Conservation (phyloP, 1,140 invertebrate species). For the Sitophilus oryzae region DNA sequence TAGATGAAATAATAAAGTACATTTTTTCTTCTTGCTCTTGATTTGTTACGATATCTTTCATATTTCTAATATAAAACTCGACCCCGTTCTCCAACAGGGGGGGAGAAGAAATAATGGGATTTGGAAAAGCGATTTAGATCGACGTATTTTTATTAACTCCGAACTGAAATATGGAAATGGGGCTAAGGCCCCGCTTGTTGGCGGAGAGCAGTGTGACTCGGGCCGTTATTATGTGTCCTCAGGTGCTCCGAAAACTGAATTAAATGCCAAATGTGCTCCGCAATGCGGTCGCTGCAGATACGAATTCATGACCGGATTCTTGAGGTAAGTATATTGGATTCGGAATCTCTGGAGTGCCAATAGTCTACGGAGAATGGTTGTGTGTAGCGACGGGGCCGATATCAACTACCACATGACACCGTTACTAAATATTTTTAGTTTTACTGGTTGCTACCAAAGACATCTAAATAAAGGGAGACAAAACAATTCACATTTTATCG, state of each 20-base stretch:
- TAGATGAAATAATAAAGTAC: too few relatives aligned
- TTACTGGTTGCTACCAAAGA: too few relatives aligned
- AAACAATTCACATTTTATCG: too few relatives aligned
- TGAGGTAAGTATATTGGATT: conserved; percentile 10
- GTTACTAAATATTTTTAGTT: too few relatives aligned
- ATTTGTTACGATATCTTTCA: conserved; percentile 10
- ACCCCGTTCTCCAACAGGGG: not conserved
- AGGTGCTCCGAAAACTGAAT: conserved; percentile 24
- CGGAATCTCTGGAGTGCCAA: conserved; percentile 11
- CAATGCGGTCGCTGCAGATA: conserved; percentile 25
- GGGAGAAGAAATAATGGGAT: conserved; percentile 14
- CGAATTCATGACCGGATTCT: conserved; percentile 24
- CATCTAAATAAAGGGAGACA: too few relatives aligned
- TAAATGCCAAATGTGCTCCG: conserved; percentile 24
- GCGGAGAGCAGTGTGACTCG: conserved; percentile 3
- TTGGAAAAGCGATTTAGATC: conserved; percentile 18
- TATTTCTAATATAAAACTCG: conserved; percentile 2
- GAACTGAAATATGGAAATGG: conserved; percentile 22
- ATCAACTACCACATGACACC: conserved; percentile 1
- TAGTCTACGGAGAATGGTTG: conserved; percentile 6
- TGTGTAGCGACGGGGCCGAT: not conserved
- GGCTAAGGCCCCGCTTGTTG: not conserved
- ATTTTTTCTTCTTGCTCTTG: conserved; percentile 5
- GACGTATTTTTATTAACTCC: conserved; percentile 23
- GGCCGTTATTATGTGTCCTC: conserved; percentile 22